Percentiles rank a stretch among this genome's conserved stretches.
phyloP scores from a whole-genome alignment of 2,797 vertebrate genomes.

The Lagorchestes hirsutus region DNA sequence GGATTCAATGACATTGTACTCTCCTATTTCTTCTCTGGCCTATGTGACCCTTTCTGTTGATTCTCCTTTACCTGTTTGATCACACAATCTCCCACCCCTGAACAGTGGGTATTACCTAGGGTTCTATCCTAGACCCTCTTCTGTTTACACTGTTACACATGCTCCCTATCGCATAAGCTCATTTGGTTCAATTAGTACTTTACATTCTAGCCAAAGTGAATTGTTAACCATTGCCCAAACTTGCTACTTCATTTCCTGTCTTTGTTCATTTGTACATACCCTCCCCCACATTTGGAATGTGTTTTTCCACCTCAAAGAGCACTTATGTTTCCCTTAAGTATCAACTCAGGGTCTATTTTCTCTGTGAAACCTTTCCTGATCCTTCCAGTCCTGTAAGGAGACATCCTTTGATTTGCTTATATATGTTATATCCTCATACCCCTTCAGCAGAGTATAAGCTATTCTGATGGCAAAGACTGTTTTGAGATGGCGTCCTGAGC shows the following conservation, averaged over 20 bases:
- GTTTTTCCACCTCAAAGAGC: background rate
- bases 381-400: background rate
- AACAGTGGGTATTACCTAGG: background rate
- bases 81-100: background rate
- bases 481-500: background rate
- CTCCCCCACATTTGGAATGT: background rate
- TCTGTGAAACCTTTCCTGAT: background rate
- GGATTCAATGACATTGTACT: background rate
- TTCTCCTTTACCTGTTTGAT: background rate
- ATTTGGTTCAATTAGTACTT: background rate
- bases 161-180: background rate
- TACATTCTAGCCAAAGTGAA: background rate
- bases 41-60: background rate
- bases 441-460: background rate
- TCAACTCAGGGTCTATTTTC: background rate
- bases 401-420: background rate
- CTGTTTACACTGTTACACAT: background rate
- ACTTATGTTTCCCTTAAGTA: background rate
- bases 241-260: background rate
- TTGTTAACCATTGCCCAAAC: background rate
- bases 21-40: background rate
- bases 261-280: background rate
- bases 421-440: background rate
- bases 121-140: background rate
- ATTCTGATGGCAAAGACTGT: background rate